phyloP scores from a whole-genome alignment of 2,113 vertebrate species.

The Xiphophorus hellerii region DNA sequence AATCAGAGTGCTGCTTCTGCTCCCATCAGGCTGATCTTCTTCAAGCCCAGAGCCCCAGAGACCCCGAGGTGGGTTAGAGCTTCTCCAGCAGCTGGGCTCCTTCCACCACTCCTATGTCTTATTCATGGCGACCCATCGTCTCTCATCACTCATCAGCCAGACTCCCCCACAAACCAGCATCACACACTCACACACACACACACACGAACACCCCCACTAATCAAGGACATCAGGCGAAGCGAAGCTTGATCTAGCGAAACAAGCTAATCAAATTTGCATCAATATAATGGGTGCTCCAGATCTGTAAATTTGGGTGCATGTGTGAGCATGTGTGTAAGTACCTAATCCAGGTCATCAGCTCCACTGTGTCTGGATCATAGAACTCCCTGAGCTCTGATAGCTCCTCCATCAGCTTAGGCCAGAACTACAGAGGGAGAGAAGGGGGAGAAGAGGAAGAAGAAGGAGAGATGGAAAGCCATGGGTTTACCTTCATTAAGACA shows the following conservation, averaged over 20 bases:
- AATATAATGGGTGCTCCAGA: conserved; percentile 41
- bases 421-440: conserved; percentile 82
- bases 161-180: conserved; percentile 34
- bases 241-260: conserved; percentile 51
- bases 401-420: conserved; percentile 93
- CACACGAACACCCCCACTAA: conserved; percentile 23
- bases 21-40: conserved; percentile 30
- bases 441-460: conserved; percentile 3
- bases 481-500: background rate
- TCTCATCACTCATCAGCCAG: conserved; percentile 59
- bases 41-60: conserved; percentile 38
- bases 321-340: conserved; percentile 56
- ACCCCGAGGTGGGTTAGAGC: conserved; percentile 45
- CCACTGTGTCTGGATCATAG: conserved; percentile 98
- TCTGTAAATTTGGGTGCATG: conserved; percentile 16
- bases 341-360: conserved; percentile 99
- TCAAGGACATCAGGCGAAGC: conserved; percentile 50
- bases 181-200: background rate
- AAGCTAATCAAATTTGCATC: conserved; percentile 56
- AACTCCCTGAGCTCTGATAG: conserved; percentile 96
- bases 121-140: conserved; percentile 64
- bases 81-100: conserved; percentile 69
- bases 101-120: conserved; percentile 65
- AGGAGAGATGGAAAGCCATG: background rate
- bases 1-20: conserved; percentile 45